phyloP scores from a whole-genome alignment of 2,797 vertebrate species.

The Rhabdophis nuchalis region DNA sequence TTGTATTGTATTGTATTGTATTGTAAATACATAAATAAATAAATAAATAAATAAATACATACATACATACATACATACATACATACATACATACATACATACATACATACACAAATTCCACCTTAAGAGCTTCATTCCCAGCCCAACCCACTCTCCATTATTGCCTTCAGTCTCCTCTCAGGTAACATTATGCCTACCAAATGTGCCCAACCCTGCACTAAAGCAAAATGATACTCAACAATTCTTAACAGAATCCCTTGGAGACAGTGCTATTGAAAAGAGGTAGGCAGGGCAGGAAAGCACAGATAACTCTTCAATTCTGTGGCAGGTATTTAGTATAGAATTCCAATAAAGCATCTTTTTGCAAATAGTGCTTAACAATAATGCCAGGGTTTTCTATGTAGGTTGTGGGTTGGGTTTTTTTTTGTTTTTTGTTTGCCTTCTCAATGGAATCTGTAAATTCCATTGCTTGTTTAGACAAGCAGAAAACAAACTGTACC shows the following conservation, averaged over 20 bases:
- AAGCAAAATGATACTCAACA: background rate
- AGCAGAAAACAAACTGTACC: conserved; percentile 10
- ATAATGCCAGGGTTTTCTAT: background rate
- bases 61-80: no score
- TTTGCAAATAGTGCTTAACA: background rate
- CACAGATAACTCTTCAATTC: background rate
- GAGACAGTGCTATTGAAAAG: background rate
- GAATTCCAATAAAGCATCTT: conserved; percentile 3
- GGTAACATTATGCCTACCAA: background rate
- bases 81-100: no score
- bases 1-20: no score
- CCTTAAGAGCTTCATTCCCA: background rate
- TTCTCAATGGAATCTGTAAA: conserved; percentile 20
- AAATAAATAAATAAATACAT: no score
- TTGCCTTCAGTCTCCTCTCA: background rate
- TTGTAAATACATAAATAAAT: no score
- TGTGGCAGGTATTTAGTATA: background rate
- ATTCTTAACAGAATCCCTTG: background rate
- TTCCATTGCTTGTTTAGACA: accelerated
- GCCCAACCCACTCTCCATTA: background rate
- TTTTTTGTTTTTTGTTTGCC: background rate
- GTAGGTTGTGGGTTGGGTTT: background rate
- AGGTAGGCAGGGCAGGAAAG: background rate
- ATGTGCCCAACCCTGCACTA: background rate
- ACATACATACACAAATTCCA: no score